Base-by-base conservation (phyloP, 2,797 vertebrate species). In the Propithecus deckenii region DNA sequence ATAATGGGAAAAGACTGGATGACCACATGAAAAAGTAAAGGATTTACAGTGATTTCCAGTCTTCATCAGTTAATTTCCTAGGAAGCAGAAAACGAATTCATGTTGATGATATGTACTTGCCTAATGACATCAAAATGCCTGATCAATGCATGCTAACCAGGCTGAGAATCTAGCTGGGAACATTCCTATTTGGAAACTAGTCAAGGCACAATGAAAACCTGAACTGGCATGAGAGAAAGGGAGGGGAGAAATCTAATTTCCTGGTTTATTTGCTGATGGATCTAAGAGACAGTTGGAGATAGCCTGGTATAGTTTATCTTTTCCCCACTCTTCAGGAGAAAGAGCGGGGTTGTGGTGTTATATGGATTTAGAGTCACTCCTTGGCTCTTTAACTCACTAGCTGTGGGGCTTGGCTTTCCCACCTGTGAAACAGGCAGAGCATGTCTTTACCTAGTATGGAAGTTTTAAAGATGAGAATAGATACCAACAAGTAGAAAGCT, bases 1-100 rank as follows among this genome's bases (percentile, higher is more conserved):
- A 80, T 89, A 97, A 92, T 57, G 41, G 72, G 20, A 75, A 2
- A 1, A 74, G 2, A 92, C 2, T 48, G 50, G 93, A 84, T 61
- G 79, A 75, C 46, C 32, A 63, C 59, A 69, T 50, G 63, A 61
- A 87, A 86, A 95, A 91, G 61, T 83, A 71, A 91, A 92, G 63
- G 63, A 50, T 75, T 96, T 96, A 72, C 84, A 97, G 38, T 95
- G 81, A 97, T 90, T 96, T 96, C 71, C 55, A 94, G 50, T 25
- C 18, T 55, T 90, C 90, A 63, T 76, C 48, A 74, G 38, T 89
- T 86, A 2, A 95, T 90, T 96, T 7, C 57, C 78, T 43, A 90
- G 71, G 46, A 55, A 41, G 74, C 14, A 91, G 71, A 38, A 10
- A 87, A 93, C 7, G 55, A 96, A 43, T 80, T 96, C 32, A n/a